Evolutionary conservation across 2,113 vertebrate species (phyloP), one percentile per base, ranked within the genome.

Genomic region (Willisornis vidua): DNA sequence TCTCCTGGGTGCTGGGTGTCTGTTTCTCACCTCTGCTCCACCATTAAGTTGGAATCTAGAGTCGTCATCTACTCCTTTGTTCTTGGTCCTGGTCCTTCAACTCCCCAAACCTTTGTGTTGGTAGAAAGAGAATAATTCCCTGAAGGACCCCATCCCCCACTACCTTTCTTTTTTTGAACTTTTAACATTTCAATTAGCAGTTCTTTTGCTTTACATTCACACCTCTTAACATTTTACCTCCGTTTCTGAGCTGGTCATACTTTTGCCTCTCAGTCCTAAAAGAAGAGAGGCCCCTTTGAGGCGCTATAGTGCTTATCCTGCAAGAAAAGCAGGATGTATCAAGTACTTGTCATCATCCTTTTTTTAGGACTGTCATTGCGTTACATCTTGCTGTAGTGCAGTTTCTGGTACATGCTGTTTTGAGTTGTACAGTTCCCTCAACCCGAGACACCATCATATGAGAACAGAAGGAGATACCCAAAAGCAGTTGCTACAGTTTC

Each of bases 381-480:
- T 87, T 78, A 6, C 2, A 1, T 65, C 25, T 91, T 52, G 26
- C 20, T 0, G 0, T 55, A 66, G 8, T 6, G 29, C 19, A 7
- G 4, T 39, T 87, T 19, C 33, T 75, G 18, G 11, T 70, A 49
- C 0, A 1, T 0, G 1, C 12, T 58, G 16, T 74, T 84, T 12
- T 54, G 39, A 35, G 39, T 63, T 75, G 28, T 17, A 19, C 59
- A 43, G 15, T 63, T 67, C 33, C 10, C 41, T 43, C 14, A 43
- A 43, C 41, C 41, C 41, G 6, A 43, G 41, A 43, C 41, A 43
- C 41, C 15, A 0, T 79, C 0, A 0, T 18, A 24, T 0, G 1
- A 28, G 31, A 65, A 11, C 10, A 66, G 28, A 41, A 45, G 28
- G 10, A 73, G 19, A 19, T 13, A 54, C 25, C 19, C 45, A 45